phyloP scores from a whole-genome alignment of 2,113 vertebrate genomes.

The Prinia subflava region DNA sequence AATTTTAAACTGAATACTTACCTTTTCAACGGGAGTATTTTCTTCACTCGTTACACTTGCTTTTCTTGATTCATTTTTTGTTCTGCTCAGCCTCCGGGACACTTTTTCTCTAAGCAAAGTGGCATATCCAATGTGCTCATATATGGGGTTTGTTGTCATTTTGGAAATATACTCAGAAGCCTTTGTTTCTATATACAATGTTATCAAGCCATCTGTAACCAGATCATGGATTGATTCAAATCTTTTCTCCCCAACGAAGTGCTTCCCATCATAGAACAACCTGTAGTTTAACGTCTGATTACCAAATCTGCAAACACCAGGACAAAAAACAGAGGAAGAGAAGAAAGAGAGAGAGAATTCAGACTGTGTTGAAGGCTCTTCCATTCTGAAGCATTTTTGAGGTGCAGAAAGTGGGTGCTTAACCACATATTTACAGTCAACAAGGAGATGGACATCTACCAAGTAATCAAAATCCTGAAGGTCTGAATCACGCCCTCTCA shows the following conservation, averaged over 20 bases:
- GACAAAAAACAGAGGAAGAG: background rate
- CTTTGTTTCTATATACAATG: conserved; percentile 95
- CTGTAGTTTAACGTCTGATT: conserved; percentile 96
- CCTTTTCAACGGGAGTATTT: conserved; percentile 79
- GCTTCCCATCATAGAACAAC: conserved; percentile 96
- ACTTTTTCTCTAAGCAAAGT: conserved; percentile 92
- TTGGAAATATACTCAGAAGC: conserved; percentile 97
- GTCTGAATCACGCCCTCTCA: background rate
- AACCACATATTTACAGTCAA: background rate
- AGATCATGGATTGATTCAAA: conserved; percentile 97
- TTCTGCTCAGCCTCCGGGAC: conserved; percentile 83
- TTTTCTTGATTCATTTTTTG: conserved; percentile 83
- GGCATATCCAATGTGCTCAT: conserved; percentile 92
- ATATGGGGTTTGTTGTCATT: conserved; percentile 99
- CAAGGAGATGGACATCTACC: background rate
- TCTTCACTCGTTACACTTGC: conserved; percentile 85
- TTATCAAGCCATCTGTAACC: conserved; percentile 97
- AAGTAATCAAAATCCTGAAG: background rate
- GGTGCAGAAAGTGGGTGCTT: background rate
- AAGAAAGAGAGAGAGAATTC: background rate
- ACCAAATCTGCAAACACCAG: conserved; percentile 81
- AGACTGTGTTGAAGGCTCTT: background rate
- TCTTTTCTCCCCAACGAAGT: conserved; percentile 97
- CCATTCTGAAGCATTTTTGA: background rate
- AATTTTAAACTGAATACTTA: conserved; percentile 61